Evolutionary conservation across 2,888 invertebrate genomes (phyloP).

Genomic region (Flexamia atlantica): DNA sequence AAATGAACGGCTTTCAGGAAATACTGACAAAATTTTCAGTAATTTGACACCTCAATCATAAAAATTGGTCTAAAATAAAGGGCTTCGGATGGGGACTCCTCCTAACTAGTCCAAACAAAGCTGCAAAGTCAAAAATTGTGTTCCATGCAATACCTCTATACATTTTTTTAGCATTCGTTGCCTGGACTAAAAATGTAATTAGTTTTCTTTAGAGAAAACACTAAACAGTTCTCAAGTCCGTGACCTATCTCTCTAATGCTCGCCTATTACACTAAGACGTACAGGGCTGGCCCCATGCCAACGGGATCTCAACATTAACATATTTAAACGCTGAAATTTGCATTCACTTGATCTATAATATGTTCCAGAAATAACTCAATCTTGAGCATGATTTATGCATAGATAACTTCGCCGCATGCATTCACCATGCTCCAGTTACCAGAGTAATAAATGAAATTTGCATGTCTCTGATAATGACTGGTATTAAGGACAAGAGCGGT

Average conservation of each 20-base stretch:
- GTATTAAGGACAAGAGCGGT: not conserved
- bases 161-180: too few relatives aligned
- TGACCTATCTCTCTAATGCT: conserved; percentile 15
- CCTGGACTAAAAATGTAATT: too few relatives aligned
- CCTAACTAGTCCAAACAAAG: too few relatives aligned
- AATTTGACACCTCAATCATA: too few relatives aligned
- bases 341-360: conserved; percentile 39
- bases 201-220: too few relatives aligned
- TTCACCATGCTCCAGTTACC: not conserved
- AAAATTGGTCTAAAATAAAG: too few relatives aligned
- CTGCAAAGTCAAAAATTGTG: too few relatives aligned
- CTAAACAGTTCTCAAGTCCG: not conserved
- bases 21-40: too few relatives aligned
- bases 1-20: too few relatives aligned
- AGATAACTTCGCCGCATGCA: conserved; percentile 4
- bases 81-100: too few relatives aligned
- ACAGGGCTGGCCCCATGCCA: not conserved
- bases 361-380: conserved; percentile 22
- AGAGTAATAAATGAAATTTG: not conserved
- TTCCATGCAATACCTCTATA: too few relatives aligned
- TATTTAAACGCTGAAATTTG: conserved; percentile 22
- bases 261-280: conserved; percentile 1
- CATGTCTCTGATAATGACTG: not conserved
- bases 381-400: conserved; percentile 20
- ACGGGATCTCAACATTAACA: not conserved